These are phyloP conservation scores for Drosophila ezoana DNA, from an alignment of 2,888 invertebrate genomes.

Conservation along the genomic window DNA sequence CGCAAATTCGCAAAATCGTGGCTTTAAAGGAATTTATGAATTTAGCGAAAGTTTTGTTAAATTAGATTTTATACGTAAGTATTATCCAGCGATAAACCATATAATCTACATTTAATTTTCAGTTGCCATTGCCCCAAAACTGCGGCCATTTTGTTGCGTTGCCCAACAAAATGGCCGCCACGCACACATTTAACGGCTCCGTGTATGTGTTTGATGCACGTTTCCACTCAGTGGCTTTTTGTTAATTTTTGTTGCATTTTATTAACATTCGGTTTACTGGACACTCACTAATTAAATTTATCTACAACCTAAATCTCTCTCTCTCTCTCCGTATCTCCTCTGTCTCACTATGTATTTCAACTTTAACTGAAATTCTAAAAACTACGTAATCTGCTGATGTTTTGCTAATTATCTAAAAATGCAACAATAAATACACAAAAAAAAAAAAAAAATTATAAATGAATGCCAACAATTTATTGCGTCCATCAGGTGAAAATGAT, in stretches of 20 bases:
- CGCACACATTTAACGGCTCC: slow-evolving; percentile 66
- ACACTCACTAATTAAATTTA: slow-evolving; percentile 13
- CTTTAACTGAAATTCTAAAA: slow-evolving; percentile 21
- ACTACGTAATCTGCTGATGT: slow-evolving; percentile 32
- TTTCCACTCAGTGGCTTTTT: slow-evolving; percentile 39
- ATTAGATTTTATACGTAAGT: slow-evolving; percentile 91
- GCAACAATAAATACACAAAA: slow-evolving; percentile 60
- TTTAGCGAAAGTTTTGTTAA: slow-evolving; percentile 99
- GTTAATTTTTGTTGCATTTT: slow-evolving; percentile 69
- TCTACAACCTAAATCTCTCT: slow-evolving; percentile 8
- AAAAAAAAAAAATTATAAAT: slow-evolving; percentile 14
- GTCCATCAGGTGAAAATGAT: slow-evolving; percentile 90
- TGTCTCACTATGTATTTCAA: slow-evolving; percentile 7
- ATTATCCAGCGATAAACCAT: slow-evolving; percentile 27
- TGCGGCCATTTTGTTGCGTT: slow-evolving; percentile 42
- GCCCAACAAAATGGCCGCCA: slow-evolving; percentile 39
- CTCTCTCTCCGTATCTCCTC: background rate
- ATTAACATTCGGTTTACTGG: slow-evolving; percentile 20
- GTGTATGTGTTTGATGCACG: slow-evolving; percentile 75
- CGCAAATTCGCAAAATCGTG: slow-evolving; percentile 98
- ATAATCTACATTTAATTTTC: slow-evolving; percentile 47
- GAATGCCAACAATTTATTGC: slow-evolving; percentile 13
- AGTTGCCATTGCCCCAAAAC: slow-evolving; percentile 15
- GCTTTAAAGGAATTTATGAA: slow-evolving; percentile 99
- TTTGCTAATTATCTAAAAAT: slow-evolving; percentile 46